Percentiles rank a stretch among this genome's conserved stretches.
phyloP scores from a whole-genome alignment of 2,797 vertebrate genomes.

The Hippocampus kuda region DNA sequence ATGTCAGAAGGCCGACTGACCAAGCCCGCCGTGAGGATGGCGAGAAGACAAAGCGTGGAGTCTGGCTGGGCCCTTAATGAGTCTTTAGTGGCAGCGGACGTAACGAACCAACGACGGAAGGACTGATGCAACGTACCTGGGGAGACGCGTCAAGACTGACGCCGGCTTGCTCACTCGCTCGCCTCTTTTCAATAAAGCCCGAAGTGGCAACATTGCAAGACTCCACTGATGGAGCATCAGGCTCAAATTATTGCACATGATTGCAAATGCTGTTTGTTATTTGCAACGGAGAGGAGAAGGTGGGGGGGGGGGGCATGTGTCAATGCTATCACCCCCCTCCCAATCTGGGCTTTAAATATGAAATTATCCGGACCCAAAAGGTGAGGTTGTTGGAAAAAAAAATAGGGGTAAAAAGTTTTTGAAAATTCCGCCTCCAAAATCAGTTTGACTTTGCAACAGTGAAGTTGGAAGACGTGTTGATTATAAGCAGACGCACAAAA shows the following conservation, averaged over 20 bases:
- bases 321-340: neutral
- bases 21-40: neutral
- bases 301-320: neutral
- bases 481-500: too few relatives aligned
- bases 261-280: conserved; percentile 8
- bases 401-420: too few relatives aligned
- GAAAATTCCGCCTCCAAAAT: too few relatives aligned
- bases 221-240: neutral
- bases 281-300: neutral
- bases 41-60: neutral
- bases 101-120: neutral
- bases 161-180: neutral
- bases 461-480: too few relatives aligned
- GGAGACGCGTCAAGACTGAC: neutral
- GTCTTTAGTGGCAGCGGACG: conserved; percentile 3
- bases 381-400: too few relatives aligned
- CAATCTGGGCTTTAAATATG: neutral
- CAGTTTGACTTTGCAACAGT: too few relatives aligned
- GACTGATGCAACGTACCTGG: conserved; percentile 8
- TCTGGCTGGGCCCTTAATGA: neutral
- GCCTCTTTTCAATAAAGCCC: conserved; percentile 3
- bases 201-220: conserved; percentile 3
- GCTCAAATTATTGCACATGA: neutral
- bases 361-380: neutral
- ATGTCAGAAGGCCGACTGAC: neutral